Base-by-base conservation (phyloP, 2,797 vertebrate genomes). In the Karalla daura region DNA sequence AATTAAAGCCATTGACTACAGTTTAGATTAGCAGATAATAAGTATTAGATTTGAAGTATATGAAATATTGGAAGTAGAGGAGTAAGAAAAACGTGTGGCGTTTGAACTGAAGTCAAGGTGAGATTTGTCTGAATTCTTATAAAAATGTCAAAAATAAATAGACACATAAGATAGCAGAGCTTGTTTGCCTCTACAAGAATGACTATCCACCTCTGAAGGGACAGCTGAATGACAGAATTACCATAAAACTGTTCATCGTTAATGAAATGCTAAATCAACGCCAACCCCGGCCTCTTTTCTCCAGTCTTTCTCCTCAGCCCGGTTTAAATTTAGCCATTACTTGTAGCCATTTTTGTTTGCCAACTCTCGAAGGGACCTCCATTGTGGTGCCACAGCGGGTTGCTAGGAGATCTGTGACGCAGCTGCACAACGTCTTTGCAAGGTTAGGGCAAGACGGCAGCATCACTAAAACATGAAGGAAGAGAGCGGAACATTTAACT, bases 321-420 rank as follows among this genome's bases (percentile, higher is more conserved):
- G 45, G 64, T 76, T 70, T 68, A 71, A 73, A 76, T 70, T 51
- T 70, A 71, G 47, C 40, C 3, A n/a, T 65, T 78, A 65, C 70
- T 68, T 69, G 56, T 47, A 62, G 63, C 33, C 30, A 28, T 65
- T 72, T 73, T 60, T 73, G 64, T 78, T 65, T 73, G 74, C 63
- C 64, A 65, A 41, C 35, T 80, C 81, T 79, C 71, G 56, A 49
- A 76, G 64, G 64, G 69, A 67, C 61, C 43, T 59, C 66, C 59
- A 63, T 74, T 80, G 52, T 52, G 62, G 62, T 63, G 63, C 67
- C 74, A 72, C 46, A 39, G 55, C 47, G 5, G 64, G 87, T 87
- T 86, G 87, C 86, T 77, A 85, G 60, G 84, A 73, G 66, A 88
- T 52, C 45, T 36, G 78, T 83, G 83, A 88, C 69, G 79, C 77